phyloP scores from a whole-genome alignment of 92 coral and sea anemone genomes.

The Virgularia gustaviana region DNA sequence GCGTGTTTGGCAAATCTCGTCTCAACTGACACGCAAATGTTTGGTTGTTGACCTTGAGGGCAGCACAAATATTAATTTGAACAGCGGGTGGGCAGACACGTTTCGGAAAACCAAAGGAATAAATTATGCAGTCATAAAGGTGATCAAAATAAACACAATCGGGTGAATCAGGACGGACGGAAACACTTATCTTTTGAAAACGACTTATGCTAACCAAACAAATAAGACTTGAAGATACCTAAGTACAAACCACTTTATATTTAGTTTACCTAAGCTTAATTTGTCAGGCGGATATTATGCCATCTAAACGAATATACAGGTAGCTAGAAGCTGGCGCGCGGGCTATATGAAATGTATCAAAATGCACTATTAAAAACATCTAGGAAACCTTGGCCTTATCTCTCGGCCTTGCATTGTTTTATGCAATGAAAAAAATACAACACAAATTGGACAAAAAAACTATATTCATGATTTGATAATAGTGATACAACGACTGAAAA shows the following conservation, averaged over 20 bases:
- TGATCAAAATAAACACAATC: slow-evolving; percentile 11
- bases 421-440: too few species aligned
- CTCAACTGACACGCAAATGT: not conserved
- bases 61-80: slow-evolving; percentile 18
- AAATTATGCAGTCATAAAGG: slow-evolving; percentile 21
- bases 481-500: too few species aligned
- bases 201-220: slow-evolving; percentile 22
- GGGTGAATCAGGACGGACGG: slow-evolving; percentile 27
- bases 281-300: not conserved
- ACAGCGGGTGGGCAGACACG: slow-evolving; percentile 3
- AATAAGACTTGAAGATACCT: not conserved
- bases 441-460: too few species aligned
- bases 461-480: too few species aligned
- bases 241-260: not conserved
- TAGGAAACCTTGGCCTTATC: too few species aligned
- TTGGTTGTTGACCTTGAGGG: slow-evolving; percentile 3
- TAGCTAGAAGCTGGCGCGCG: too few species aligned
- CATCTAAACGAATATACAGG: too few species aligned
- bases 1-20: not conserved
- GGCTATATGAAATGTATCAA: too few species aligned
- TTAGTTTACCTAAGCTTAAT: not conserved
- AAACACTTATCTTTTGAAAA: slow-evolving; percentile 19
- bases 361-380: too few species aligned
- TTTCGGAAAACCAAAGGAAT: slow-evolving; percentile 1
- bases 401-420: too few species aligned